A percentile compares a stretch with the other conserved stretches of the same genome.
Conservation (phyloP, 1,140 invertebrate species). For the Diprion similis region DNA sequence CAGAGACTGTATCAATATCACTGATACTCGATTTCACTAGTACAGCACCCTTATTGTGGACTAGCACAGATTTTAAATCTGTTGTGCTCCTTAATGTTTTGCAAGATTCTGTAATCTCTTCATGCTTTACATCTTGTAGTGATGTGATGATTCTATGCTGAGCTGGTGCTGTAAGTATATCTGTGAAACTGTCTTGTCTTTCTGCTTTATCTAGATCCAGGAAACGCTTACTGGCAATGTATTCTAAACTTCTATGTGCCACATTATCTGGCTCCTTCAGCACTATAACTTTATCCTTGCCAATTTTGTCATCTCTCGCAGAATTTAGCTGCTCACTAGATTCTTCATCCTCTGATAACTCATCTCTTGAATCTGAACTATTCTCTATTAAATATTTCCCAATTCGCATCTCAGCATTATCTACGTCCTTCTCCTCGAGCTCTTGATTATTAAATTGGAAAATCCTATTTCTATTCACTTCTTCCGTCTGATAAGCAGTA, state of each 20-base stretch:
- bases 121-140: no score
- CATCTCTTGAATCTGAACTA: neutral
- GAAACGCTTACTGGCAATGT: neutral
- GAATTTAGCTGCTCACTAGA: neutral
- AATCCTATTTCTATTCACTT: neutral
- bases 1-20: neutral
- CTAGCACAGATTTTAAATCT: neutral
- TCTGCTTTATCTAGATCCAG: neutral
- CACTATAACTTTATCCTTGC: neutral
- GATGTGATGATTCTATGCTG: neutral
- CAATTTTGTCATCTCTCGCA: neutral
- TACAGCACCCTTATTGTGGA: neutral
- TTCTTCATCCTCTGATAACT: neutral
- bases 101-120: neutral
- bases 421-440: neutral
- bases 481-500: neutral
- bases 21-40: constrained; percentile 1
- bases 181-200: neutral
- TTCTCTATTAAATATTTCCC: neutral
- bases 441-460: neutral
- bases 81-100: neutral
- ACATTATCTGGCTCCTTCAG: neutral
- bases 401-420: neutral
- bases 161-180: neutral
- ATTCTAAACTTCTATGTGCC: neutral